Conservation (phyloP, 2,888 invertebrate species). For the Leptopilina drosophilae region DNA sequence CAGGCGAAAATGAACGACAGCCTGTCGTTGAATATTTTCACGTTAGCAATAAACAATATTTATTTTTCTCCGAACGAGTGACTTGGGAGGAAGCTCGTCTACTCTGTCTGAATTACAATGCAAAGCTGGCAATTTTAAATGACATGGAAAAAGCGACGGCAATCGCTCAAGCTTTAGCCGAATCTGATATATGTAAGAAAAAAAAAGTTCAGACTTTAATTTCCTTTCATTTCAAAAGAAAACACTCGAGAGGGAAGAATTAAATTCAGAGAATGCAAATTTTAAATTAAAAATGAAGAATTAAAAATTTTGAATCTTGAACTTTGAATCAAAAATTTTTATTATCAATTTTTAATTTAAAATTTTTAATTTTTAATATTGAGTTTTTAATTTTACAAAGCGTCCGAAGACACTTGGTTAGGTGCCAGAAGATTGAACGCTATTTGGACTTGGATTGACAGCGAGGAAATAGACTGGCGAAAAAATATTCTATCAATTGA, state of each 20-base stretch:
- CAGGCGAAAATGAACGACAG: slow-evolving; percentile 52
- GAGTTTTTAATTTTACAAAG: slow-evolving; percentile 50
- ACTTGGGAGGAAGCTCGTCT: slow-evolving; percentile 79
- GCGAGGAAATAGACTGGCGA: slow-evolving; percentile 46
- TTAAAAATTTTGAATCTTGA: neutral
- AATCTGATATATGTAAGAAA: slow-evolving; percentile 78
- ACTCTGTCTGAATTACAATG: slow-evolving; percentile 67
- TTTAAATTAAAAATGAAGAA: neutral
- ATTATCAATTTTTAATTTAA: too few species aligned
- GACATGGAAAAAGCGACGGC: slow-evolving; percentile 77
- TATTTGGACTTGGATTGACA: slow-evolving; percentile 60
- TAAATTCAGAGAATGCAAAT: too few species aligned
- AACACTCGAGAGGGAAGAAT: neutral
- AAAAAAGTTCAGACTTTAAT: neutral
- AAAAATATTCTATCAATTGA: slow-evolving; percentile 73
- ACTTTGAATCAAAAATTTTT: too few species aligned
- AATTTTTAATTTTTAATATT: too few species aligned
- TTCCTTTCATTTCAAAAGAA: neutral
- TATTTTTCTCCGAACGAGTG: slow-evolving; percentile 77
- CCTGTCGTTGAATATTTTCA: slow-evolving; percentile 70
- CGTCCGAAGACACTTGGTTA: slow-evolving; percentile 64
- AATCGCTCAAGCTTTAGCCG: slow-evolving; percentile 78
- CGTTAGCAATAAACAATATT: slow-evolving; percentile 76
- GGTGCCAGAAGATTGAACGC: slow-evolving; percentile 60
- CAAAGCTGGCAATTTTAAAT: slow-evolving; percentile 76